Conservation (phyloP, 2,888 invertebrate species). For the Synergus laeviventris region DNA sequence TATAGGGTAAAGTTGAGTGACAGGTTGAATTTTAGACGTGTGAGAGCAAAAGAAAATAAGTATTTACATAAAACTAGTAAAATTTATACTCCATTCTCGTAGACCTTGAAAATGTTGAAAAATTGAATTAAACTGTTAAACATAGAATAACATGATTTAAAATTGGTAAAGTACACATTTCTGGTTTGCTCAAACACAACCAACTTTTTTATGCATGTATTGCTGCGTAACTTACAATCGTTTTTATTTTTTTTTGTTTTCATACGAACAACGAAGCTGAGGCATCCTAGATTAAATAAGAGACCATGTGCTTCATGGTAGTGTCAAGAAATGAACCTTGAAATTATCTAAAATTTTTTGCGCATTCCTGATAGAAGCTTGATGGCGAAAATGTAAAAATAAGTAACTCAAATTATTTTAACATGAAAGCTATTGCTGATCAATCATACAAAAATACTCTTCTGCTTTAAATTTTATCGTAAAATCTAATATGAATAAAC, state of each 20-base stretch:
- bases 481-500: neutral
- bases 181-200: slow-evolving; percentile 14
- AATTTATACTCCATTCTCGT: neutral
- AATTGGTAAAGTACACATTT: slow-evolving; percentile 5
- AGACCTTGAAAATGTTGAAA: neutral
- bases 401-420: slow-evolving; percentile 32
- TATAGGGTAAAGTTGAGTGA: neutral
- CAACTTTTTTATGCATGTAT: neutral
- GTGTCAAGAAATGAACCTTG: slow-evolving; percentile 11
- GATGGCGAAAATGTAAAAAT: slow-evolving; percentile 33
- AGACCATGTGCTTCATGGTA: slow-evolving; percentile 8
- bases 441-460: no score
- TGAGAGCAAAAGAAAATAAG: slow-evolving; percentile 5
- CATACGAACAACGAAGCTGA: neutral
- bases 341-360: slow-evolving; percentile 35
- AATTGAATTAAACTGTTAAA: neutral
- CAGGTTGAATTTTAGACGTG: slow-evolving; percentile 1
- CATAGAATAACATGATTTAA: neutral
- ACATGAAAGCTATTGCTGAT: neutral
- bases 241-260: slow-evolving; percentile 9
- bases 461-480: neutral
- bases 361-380: slow-evolving; percentile 11
- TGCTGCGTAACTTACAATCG: slow-evolving; percentile 18
- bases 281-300: slow-evolving; percentile 30
- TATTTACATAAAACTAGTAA: neutral